Base-by-base conservation (phyloP, 1,140 invertebrate genomes). In the Lordiphosa stackelbergi region DNA sequence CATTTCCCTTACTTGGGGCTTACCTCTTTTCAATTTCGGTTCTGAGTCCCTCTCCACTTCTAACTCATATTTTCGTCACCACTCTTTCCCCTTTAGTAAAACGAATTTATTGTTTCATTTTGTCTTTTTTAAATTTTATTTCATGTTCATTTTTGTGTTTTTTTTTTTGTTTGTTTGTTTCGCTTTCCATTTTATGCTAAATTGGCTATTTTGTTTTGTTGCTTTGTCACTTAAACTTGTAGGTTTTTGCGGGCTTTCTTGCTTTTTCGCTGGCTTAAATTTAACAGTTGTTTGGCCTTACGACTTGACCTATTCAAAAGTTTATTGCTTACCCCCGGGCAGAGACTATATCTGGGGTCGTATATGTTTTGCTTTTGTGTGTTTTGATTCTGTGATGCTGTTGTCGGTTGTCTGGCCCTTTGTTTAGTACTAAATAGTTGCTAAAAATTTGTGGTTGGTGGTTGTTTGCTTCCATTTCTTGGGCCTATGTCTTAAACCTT, bases 201-300 rank as follows among this genome's bases (percentile, higher is more conserved):
- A 83, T 81, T 81, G 73, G 78, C 77, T 81, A 81, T 81, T 74
- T 81, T 74, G 56, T 59, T 65, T 71, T 81, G 74, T 73, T 79
- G 65, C 61, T 79, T 77, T 75, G 69, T 79, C 49, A 73, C 66
- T 79, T 79, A 79, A 74, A 81, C 51, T 65, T 75, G 62, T 83
- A 69, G 59, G 54, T 64, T 68, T 79, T 41, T 64, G 31, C 11
- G 41, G 35, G 13, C 40, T 35, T 53, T 38, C 49, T 42, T 42
- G 53, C 31, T 12, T 46, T 31, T 46, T 46, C 7, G 41, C 34
- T 62, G 72, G 65, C 73, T 83, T 83, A 83, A 65, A 69, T 46
- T 58, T 74, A 72, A 71, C 74, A 66, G 74, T 78, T 73, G 64
- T 35, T 53, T 46, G 66, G 66, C 53, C 69, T 46, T 62, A 45